phyloP scores from a whole-genome alignment of 2,888 invertebrate species.

The Euplexia lucipara region DNA sequence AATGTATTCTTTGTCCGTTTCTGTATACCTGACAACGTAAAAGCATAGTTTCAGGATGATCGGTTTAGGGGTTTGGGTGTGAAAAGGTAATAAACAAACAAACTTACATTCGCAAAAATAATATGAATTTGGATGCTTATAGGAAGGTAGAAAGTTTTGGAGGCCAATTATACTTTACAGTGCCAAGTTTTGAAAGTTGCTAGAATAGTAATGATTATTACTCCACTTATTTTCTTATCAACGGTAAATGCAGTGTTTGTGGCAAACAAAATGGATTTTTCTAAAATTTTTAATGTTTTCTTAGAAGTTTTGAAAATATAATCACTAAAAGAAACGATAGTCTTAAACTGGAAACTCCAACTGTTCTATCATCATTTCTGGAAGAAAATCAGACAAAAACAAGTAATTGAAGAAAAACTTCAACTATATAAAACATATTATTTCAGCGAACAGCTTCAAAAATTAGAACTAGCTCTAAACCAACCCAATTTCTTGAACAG shows the following conservation, averaged over 20 bases:
- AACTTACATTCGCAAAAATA: too few relatives aligned
- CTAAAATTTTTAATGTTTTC: background rate
- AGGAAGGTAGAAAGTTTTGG: too few relatives aligned
- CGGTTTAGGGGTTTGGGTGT: too few relatives aligned
- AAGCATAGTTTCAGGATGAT: too few relatives aligned
- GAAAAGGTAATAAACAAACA: too few relatives aligned
- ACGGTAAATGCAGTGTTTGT: background rate
- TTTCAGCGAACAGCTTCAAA: conserved; percentile 34
- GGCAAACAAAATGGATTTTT: background rate
- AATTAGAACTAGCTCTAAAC: conserved; percentile 44
- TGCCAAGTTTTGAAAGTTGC: background rate
- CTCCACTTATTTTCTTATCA: background rate
- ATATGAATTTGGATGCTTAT: too few relatives aligned
- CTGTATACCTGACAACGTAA: too few relatives aligned
- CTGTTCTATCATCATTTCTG: background rate
- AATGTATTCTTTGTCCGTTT: too few relatives aligned
- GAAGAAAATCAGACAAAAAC: conserved; percentile 10
- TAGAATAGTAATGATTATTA: background rate
- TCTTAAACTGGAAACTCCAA: conserved; percentile 13
- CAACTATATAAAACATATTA: conserved; percentile 25
- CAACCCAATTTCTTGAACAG: conserved; percentile 56
- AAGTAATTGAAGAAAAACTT: conserved; percentile 20
- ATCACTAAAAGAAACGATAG: conserved; percentile 3
- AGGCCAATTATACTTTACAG: background rate
- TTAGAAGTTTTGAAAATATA: conserved; percentile 1